Evolutionary conservation across 2,888 invertebrate species (phyloP).

Genomic region (Odontomyia ornata): DNA sequence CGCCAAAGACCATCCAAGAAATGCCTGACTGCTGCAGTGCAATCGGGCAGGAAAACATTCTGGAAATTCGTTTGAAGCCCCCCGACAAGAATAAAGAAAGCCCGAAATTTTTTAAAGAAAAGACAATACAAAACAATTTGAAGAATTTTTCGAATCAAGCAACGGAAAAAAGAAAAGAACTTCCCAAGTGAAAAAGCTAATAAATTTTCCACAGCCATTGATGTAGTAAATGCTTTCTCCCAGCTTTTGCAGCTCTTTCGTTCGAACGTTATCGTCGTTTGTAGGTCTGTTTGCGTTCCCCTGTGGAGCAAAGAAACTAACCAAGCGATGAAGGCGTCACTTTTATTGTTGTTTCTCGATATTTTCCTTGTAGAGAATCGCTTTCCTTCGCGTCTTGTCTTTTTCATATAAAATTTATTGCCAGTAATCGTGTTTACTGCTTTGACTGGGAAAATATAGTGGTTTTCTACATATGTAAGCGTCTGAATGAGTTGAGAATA

Average conservation of each 20-base stretch:
- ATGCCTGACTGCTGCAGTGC: not conserved
- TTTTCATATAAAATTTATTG: slow-evolving; percentile 34
- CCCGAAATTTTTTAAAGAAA: not conserved
- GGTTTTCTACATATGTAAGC: not conserved
- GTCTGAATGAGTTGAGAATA: not conserved
- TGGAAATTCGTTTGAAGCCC: not conserved
- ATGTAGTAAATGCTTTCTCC: not conserved
- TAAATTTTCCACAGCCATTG: slow-evolving; percentile 24
- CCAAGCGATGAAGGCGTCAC: slow-evolving; percentile 29
- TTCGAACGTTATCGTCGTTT: not conserved
- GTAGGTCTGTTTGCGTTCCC: not conserved
- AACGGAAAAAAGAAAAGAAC: not conserved
- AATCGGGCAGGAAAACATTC: not conserved
- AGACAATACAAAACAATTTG: slow-evolving; percentile 15
- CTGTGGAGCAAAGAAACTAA: not conserved
- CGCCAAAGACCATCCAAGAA: not conserved
- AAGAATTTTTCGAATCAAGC: not conserved
- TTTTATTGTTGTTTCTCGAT: slow-evolving; percentile 34
- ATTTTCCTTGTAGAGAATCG: slow-evolving; percentile 19
- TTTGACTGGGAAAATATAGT: slow-evolving; percentile 20
- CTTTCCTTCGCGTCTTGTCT: slow-evolving; percentile 23
- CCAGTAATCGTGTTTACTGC: slow-evolving; percentile 36
- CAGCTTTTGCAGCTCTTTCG: not conserved
- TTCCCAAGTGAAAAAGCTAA: slow-evolving; percentile 22
- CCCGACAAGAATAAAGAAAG: not conserved